phyloP scores from a whole-genome alignment of 2,797 vertebrate genomes.

The Capromys pilorides region DNA sequence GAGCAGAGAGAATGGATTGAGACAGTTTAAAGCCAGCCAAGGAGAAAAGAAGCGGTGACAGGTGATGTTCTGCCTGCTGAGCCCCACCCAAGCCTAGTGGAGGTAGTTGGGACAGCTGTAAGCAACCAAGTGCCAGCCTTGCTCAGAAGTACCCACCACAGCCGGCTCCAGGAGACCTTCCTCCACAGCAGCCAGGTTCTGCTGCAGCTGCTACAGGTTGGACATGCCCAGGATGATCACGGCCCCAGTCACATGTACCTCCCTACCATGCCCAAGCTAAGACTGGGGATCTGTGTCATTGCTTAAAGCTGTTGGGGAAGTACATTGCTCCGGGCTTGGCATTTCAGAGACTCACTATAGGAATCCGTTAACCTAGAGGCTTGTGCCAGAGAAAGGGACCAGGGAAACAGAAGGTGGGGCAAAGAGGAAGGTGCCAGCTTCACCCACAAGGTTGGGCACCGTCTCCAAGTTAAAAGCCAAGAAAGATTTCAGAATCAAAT shows the following conservation, averaged over 20 bases:
- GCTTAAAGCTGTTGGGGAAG: not conserved
- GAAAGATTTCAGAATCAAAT: not conserved
- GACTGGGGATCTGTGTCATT: not conserved
- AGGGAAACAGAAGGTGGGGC: not conserved
- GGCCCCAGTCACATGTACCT: conserved; percentile 83
- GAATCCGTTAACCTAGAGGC: too few species aligned
- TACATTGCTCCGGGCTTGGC: not conserved
- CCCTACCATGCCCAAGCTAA: rapidly evolving
- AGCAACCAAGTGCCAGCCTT: too few species aligned
- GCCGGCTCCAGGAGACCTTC: too few species aligned
- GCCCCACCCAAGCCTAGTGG: not conserved
- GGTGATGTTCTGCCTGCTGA: rapidly evolving
- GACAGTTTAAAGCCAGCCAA: not conserved
- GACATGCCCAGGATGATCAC: conserved; percentile 82
- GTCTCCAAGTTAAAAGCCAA: not conserved
- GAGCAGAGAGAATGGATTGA: not conserved
- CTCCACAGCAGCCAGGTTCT: too few species aligned
- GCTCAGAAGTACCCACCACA: too few species aligned
- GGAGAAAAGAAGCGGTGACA: rapidly evolving
- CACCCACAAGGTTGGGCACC: not conserved
- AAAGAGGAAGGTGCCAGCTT: not conserved
- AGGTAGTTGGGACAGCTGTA: too few species aligned
- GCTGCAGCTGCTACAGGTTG: too few species aligned
- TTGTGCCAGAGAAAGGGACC: not conserved
- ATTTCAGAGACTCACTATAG: not conserved